These are phyloP conservation scores for Autographa gamma DNA, from an alignment of 2,888 invertebrate species.

Conservation along the genomic window DNA sequence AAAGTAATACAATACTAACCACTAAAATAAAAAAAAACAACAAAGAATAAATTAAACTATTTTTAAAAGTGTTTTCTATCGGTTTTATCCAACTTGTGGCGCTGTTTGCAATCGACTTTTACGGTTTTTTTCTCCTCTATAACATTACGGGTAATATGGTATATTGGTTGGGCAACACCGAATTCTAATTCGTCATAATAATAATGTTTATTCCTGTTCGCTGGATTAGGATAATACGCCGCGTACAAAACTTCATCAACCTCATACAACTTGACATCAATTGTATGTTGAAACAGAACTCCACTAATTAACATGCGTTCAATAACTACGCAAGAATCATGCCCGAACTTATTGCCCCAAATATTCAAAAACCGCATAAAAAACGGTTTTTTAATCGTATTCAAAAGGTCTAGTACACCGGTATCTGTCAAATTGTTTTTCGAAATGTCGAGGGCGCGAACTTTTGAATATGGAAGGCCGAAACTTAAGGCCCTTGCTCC, in stretches of 20 bases:
- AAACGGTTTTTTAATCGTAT: slow-evolving; percentile 87
- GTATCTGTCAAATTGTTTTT: slow-evolving; percentile 87
- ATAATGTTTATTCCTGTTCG: slow-evolving; percentile 85
- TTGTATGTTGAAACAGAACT: slow-evolving; percentile 75
- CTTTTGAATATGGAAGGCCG: slow-evolving; percentile 88
- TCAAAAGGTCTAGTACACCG: slow-evolving; percentile 87
- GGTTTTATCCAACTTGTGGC: slow-evolving; percentile 77
- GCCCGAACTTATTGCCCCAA: slow-evolving; percentile 80
- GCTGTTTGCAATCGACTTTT: slow-evolving; percentile 77
- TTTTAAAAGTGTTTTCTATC: slow-evolving; percentile 65
- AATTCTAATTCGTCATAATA: slow-evolving; percentile 88
- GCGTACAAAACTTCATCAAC: slow-evolving; percentile 75
- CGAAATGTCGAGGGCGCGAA: slow-evolving; percentile 88
- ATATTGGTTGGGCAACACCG: slow-evolving; percentile 79
- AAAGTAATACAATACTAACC: neutral
- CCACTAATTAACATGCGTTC: slow-evolving; percentile 79
- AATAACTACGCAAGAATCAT: slow-evolving; percentile 79
- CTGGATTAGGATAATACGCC: slow-evolving; percentile 81
- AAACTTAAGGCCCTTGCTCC: slow-evolving; percentile 89
- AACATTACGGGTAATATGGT: slow-evolving; percentile 76
- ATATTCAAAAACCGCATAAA: slow-evolving; percentile 79
- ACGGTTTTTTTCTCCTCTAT: slow-evolving; percentile 64
- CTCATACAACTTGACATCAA: slow-evolving; percentile 78
- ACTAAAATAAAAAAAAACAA: neutral
- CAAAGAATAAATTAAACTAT: slow-evolving; percentile 19